Evolutionary conservation across 2,113 vertebrate genomes (phyloP).

Genomic region (Oreochromis spilurus): DNA sequence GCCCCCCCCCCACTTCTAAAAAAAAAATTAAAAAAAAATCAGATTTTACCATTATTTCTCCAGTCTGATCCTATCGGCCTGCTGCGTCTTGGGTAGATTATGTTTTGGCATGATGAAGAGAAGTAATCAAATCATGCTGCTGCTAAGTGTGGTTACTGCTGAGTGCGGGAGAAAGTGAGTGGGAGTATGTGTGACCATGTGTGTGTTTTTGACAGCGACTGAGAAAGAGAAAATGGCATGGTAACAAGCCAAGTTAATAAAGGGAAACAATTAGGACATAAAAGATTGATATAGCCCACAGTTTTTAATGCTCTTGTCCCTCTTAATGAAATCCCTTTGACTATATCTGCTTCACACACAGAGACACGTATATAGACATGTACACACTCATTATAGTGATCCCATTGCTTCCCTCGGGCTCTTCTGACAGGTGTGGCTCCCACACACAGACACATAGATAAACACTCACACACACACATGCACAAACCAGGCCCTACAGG

Average conservation of each 20-base stretch:
- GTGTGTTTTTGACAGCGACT: neutral
- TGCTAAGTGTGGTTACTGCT: constrained; percentile 51
- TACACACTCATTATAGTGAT: constrained; percentile 47
- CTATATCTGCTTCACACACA: constrained; percentile 29
- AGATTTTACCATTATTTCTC: constrained; percentile 45
- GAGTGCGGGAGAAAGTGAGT: constrained; percentile 55
- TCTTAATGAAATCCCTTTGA: constrained; percentile 53
- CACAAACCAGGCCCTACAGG: constrained; percentile 57
- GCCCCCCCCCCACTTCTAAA: rapidly evolving
- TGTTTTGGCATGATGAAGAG: constrained; percentile 54
- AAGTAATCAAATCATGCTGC: constrained; percentile 51
- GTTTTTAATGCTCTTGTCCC: constrained; percentile 46
- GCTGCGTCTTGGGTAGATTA: constrained; percentile 61
- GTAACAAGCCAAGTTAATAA: constrained; percentile 70
- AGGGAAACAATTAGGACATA: constrained; percentile 67
- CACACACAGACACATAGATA: constrained; percentile 50
- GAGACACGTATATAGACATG: constrained; percentile 3
- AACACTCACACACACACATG: constrained; percentile 22
- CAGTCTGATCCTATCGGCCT: constrained; percentile 51
- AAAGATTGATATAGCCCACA: constrained; percentile 59
- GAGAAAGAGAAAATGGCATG: constrained; percentile 39
- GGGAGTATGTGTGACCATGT: constrained; percentile 44
- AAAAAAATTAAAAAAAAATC: neutral
- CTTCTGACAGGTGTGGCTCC: constrained; percentile 69
- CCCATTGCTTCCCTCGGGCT: constrained; percentile 62